phyloP scores from a whole-genome alignment of 2,888 invertebrate species.

The Baronia brevicornis region DNA sequence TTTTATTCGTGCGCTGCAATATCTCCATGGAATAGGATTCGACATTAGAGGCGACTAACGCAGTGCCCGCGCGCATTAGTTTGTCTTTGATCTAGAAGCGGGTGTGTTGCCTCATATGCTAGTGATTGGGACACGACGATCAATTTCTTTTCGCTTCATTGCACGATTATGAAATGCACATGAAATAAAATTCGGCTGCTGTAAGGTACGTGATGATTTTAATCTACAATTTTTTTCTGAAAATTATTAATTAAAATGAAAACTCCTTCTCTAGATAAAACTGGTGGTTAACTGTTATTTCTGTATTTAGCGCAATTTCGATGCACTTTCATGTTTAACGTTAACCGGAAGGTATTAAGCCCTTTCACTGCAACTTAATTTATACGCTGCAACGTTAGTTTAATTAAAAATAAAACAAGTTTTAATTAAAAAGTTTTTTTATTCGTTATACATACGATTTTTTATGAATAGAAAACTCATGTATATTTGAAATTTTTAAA shows the following conservation, averaged over 20 bases:
- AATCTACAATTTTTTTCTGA: neutral
- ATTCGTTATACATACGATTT: too few relatives aligned
- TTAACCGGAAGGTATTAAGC: constrained; percentile 12
- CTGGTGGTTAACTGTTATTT: too few relatives aligned
- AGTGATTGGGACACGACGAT: constrained; percentile 8
- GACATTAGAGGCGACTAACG: constrained; percentile 4
- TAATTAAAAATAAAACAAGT: too few relatives aligned
- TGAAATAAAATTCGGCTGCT: neutral
- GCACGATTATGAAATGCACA: constrained; percentile 10
- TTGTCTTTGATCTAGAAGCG: constrained; percentile 28
- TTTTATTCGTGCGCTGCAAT: constrained; percentile 3
- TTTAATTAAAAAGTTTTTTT: too few relatives aligned
- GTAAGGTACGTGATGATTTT: constrained; percentile 6
- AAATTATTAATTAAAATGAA: too few relatives aligned
- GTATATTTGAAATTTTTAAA: too few relatives aligned
- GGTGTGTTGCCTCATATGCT: constrained; percentile 25
- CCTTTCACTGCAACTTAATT: constrained; percentile 13
- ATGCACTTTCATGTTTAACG: constrained; percentile 11
- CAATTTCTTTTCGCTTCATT: constrained; percentile 3
- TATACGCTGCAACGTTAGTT: neutral
- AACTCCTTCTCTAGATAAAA: too few relatives aligned
- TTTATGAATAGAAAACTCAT: too few relatives aligned
- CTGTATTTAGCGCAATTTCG: constrained; percentile 1
- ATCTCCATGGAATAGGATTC: constrained; percentile 1
- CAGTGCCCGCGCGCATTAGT: constrained; percentile 23